A percentile compares a stretch with the other conserved stretches of the same genome.
These are phyloP conservation scores for Actinopyga echinites DNA, from an alignment of 53 echinoderm and acorn worm species.

Conservation along the genomic window DNA sequence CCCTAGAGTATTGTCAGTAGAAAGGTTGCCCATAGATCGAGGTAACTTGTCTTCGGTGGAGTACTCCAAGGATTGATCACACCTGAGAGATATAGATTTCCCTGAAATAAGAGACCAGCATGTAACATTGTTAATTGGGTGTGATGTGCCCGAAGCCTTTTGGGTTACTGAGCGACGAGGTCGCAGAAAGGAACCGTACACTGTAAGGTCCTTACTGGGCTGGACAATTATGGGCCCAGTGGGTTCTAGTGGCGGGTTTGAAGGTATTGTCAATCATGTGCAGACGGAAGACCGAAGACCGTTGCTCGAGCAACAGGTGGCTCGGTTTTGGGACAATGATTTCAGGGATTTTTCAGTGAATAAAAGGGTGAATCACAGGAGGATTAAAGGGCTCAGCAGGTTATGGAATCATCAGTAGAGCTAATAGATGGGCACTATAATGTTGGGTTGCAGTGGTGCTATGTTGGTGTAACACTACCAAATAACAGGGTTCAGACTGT, in stretches of 20 bases:
- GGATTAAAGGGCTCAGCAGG: constrained; percentile 41
- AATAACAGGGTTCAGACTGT: constrained; percentile 35
- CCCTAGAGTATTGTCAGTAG: constrained; percentile 19
- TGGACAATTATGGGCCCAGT: constrained; percentile 43
- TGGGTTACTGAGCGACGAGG: constrained; percentile 29
- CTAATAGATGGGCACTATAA: constrained; percentile 53
- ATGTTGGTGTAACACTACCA: constrained; percentile 17
- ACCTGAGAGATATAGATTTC: constrained; percentile 17
- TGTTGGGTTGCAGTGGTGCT: constrained; percentile 45
- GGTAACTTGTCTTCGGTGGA: constrained; percentile 1
- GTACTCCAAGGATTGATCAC: constrained; percentile 18
- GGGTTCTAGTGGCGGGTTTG: neutral
- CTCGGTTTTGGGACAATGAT: too few relatives aligned
- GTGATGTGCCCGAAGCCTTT: constrained; percentile 43
- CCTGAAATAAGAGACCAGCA: neutral
- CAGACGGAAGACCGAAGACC: too few relatives aligned
- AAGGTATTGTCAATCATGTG: too few relatives aligned
- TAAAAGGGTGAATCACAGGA: constrained; percentile 38
- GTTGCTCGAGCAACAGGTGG: too few relatives aligned
- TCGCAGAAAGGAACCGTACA: constrained; percentile 6
- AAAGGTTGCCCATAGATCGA: constrained; percentile 23
- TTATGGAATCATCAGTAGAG: constrained; percentile 32
- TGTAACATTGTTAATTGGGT: constrained; percentile 22
- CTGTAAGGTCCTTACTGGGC: constrained; percentile 4
- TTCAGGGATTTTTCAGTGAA: too few relatives aligned